phyloP scores from a whole-genome alignment of 2,888 invertebrate genomes.

The Eucera pruinosa region DNA sequence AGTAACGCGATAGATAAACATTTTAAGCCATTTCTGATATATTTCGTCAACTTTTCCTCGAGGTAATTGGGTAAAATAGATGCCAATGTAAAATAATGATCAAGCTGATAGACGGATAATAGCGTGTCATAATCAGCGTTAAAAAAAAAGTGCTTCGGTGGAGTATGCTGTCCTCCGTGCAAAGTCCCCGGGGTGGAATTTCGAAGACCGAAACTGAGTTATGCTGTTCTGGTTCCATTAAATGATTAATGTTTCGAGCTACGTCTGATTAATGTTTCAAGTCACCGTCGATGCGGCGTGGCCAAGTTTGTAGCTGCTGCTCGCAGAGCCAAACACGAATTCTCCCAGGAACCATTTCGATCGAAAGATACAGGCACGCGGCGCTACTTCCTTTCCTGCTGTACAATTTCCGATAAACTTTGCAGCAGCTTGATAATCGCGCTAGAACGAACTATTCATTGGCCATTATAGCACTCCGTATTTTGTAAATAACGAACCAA shows the following conservation, averaged over 20 bases:
- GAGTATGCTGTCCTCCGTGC: no score
- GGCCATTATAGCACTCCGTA: no score
- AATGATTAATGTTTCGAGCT: conserved; percentile 24
- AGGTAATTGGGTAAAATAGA: no score
- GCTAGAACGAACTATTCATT: no score
- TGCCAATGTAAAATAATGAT: no score
- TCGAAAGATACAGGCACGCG: conserved; percentile 29
- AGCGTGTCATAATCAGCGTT: no score
- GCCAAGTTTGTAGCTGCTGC: conserved; percentile 11
- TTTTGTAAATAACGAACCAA: no score
- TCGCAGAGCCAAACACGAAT: conserved; percentile 27
- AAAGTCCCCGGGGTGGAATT: not conserved
- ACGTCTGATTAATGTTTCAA: conserved; percentile 27
- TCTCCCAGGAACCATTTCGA: conserved; percentile 21
- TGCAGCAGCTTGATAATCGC: not conserved
- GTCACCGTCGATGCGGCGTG: conserved; percentile 6
- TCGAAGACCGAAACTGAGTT: not conserved
- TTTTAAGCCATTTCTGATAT: no score
- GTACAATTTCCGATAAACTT: conserved; percentile 16
- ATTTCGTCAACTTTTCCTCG: no score
- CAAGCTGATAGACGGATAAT: no score
- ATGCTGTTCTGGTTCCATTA: conserved; percentile 18
- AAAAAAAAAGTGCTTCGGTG: no score
- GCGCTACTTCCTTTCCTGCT: not conserved
- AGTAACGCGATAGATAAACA: no score